These are phyloP conservation scores for Diabrotica balteata DNA, from an alignment of 2,888 invertebrate species.

Conservation along the genomic window DNA sequence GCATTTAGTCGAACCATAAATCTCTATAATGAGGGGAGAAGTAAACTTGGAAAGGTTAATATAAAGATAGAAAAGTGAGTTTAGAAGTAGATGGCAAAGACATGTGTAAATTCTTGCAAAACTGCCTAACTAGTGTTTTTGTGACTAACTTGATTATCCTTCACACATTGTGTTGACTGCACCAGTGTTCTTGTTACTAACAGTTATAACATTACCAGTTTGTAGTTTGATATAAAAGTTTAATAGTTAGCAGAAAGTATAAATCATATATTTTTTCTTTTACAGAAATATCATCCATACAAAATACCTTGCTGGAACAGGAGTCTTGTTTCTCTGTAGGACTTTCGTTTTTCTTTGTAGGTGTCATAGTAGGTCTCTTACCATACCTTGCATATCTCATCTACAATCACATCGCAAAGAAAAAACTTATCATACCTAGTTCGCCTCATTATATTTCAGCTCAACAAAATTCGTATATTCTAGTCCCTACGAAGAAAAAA, in stretches of 20 bases:
- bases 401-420: constrained; percentile 49
- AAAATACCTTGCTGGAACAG: constrained; percentile 34
- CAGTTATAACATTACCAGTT: no score
- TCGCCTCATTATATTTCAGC: constrained; percentile 83
- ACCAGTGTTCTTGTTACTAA: no score
- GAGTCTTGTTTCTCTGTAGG: constrained; percentile 41
- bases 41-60: no score
- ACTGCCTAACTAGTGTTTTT: no score
- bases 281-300: constrained; percentile 37
- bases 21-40: no score
- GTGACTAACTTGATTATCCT: no score
- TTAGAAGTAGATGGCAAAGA: not conserved
- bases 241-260: no score
- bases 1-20: no score
- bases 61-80: no score
- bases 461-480: constrained; percentile 84
- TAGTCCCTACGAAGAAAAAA: constrained; percentile 82
- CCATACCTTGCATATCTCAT: constrained; percentile 50
- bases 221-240: no score
- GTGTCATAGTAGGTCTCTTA: constrained; percentile 48
- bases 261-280: constrained; percentile 17
- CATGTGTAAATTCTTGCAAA: not conserved
- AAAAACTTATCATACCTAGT: constrained; percentile 70
- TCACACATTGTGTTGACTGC: no score
- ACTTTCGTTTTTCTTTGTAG: constrained; percentile 47